Conservation (phyloP, 2,888 invertebrate species). For the Oligia fasciuncula region DNA sequence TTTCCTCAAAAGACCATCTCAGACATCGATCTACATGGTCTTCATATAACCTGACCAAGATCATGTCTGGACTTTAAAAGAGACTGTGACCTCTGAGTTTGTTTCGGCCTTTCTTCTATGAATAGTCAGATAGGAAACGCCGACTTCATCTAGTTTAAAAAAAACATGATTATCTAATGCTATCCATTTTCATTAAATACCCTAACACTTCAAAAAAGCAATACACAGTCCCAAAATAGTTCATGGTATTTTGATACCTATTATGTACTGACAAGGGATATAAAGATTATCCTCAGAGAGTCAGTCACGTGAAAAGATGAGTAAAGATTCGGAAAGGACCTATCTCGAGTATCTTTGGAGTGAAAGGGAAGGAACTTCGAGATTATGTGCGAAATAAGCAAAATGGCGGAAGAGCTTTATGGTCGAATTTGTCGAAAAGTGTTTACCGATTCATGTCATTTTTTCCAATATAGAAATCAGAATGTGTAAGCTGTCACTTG, state of each 20-base stretch:
- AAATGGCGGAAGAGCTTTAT: constrained; percentile 8
- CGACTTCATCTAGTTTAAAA: too few relatives aligned
- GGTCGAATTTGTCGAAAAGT: background rate
- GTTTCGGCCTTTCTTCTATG: too few relatives aligned
- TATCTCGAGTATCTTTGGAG: constrained; percentile 14
- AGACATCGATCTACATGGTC: too few relatives aligned
- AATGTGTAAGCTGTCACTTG: too few relatives aligned
- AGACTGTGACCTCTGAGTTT: too few relatives aligned
- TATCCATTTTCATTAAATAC: background rate
- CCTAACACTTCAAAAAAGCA: background rate
- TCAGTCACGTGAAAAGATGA: constrained; percentile 20
- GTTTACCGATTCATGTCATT: background rate
- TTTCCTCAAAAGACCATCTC: too few relatives aligned
- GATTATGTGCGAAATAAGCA: constrained; percentile 42
- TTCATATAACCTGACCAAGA: too few relatives aligned
- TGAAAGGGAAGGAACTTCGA: constrained; percentile 25
- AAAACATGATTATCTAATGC: too few relatives aligned
- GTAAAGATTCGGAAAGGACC: constrained; percentile 20
- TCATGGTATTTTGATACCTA: constrained; percentile 1
- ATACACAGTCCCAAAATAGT: constrained; percentile 4
- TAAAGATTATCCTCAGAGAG: constrained; percentile 7
- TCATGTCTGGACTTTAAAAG: too few relatives aligned
- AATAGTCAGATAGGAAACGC: too few relatives aligned
- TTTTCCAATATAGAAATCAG: too few relatives aligned
- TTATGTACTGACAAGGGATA: constrained; percentile 2